phyloP scores from a whole-genome alignment of 2,113 vertebrate genomes.

The Setophaga petechia region DNA sequence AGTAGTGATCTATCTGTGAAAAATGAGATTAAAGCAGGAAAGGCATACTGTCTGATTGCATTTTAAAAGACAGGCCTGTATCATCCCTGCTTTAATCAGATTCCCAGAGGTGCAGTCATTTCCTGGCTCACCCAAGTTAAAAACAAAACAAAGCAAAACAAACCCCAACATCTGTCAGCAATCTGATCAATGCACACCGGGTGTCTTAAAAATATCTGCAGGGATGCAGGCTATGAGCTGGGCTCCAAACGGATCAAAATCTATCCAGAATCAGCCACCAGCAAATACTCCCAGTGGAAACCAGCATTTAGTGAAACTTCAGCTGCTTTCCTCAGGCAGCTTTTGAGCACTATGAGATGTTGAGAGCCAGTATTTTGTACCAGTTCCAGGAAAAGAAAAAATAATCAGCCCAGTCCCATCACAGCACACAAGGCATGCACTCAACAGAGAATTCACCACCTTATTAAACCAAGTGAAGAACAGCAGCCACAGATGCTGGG shows the following conservation, averaged over 20 bases:
- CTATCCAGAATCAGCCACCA: background rate
- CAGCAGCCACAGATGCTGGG: background rate
- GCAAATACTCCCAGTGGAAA: background rate
- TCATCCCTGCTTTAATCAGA: background rate
- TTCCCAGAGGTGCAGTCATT: background rate
- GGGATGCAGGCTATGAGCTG: background rate
- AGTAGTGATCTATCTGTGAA: background rate
- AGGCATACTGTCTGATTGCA: background rate
- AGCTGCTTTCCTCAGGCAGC: background rate
- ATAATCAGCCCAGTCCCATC: background rate
- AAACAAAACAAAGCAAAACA: background rate
- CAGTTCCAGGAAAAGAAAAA: background rate
- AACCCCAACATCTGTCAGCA: background rate
- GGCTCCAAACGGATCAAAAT: background rate
- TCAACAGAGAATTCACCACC: background rate
- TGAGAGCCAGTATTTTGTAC: background rate
- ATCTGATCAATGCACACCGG: background rate
- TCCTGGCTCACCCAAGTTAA: background rate
- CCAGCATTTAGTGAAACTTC: background rate
- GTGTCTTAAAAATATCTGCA: background rate
- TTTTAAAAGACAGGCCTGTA: background rate
- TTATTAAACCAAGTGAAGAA: background rate
- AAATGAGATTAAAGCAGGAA: conserved; percentile 23
- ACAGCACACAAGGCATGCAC: background rate
- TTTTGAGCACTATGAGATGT: background rate